phyloP scores from a whole-genome alignment of 2,888 invertebrate genomes.

The Melanchra persicariae region DNA sequence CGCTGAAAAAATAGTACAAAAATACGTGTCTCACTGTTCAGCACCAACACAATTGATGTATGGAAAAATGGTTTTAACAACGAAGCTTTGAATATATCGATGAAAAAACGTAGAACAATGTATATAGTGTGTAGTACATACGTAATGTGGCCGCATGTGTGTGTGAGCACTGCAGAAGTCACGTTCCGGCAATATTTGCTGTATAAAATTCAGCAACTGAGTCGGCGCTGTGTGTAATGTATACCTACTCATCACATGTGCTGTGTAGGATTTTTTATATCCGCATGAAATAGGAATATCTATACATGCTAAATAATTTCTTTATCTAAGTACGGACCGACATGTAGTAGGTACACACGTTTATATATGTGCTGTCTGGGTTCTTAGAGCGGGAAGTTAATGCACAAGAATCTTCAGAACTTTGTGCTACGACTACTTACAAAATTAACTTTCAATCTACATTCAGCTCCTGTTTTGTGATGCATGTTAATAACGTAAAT shows the following conservation, averaged over 20 bases:
- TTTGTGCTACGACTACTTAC: neutral
- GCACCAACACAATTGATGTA: constrained; percentile 36
- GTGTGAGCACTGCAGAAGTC: constrained; percentile 76
- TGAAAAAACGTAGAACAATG: constrained; percentile 49
- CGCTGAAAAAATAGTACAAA: constrained; percentile 47
- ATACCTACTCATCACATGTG: constrained; percentile 69
- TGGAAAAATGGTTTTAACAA: constrained; percentile 41
- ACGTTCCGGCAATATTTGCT: constrained; percentile 88
- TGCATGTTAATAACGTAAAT: neutral
- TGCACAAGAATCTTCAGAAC: constrained; percentile 28
- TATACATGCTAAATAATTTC: constrained; percentile 49
- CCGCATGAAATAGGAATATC: constrained; percentile 50
- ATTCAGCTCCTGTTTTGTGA: constrained; percentile 1
- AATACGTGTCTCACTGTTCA: constrained; percentile 37
- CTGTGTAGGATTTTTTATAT: constrained; percentile 61
- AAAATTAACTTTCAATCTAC: constrained; percentile 23
- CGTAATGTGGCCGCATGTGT: constrained; percentile 58
- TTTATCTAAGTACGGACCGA: constrained; percentile 25
- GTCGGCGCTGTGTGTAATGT: constrained; percentile 74
- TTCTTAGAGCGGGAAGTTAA: neutral
- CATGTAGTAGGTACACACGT: neutral
- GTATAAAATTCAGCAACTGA: constrained; percentile 84
- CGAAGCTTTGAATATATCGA: constrained; percentile 34
- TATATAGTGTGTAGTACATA: constrained; percentile 29
- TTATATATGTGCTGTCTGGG: neutral